phyloP scores from a whole-genome alignment of 2,113 vertebrate species.

The Pelmatolapia mariae region DNA sequence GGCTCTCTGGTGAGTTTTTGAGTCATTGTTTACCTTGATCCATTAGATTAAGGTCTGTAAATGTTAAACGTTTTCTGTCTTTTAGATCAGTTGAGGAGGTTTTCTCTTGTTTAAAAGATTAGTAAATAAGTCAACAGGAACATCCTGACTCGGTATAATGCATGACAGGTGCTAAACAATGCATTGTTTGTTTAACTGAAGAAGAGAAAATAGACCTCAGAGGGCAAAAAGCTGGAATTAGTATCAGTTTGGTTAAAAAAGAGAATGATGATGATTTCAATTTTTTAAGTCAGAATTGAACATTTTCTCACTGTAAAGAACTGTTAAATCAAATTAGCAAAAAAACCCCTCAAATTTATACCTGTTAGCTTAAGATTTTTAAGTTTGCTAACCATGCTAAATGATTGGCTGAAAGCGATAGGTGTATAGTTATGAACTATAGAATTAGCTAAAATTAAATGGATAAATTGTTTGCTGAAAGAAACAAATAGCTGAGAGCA shows the following conservation, averaged over 20 bases:
- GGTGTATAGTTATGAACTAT: not conserved
- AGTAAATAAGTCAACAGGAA: not conserved
- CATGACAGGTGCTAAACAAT: not conserved
- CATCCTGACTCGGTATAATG: not conserved
- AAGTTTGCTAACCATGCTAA: not conserved
- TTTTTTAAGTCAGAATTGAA: not conserved
- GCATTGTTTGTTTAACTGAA: not conserved
- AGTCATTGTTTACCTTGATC: not conserved
- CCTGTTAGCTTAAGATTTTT: not conserved
- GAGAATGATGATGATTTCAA: not conserved
- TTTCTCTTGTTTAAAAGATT: not conserved
- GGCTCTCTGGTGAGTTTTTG: conserved; percentile 84
- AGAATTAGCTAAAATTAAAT: not conserved
- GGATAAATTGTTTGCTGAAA: not conserved
- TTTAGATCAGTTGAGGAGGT: not conserved
- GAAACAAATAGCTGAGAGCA: not conserved
- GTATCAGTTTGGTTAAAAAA: not conserved
- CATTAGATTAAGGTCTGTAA: too few relatives aligned
- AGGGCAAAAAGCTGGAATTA: not conserved
- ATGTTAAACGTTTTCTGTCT: not conserved
- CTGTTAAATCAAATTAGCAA: not conserved
- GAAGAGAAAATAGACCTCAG: not conserved
- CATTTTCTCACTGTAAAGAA: not conserved
- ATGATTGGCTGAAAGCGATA: not conserved
- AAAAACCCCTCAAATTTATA: fast-evolving